Evolutionary conservation across 2,797 vertebrate species (phyloP).

Genomic region (Chlorospingus flavigularis): DNA sequence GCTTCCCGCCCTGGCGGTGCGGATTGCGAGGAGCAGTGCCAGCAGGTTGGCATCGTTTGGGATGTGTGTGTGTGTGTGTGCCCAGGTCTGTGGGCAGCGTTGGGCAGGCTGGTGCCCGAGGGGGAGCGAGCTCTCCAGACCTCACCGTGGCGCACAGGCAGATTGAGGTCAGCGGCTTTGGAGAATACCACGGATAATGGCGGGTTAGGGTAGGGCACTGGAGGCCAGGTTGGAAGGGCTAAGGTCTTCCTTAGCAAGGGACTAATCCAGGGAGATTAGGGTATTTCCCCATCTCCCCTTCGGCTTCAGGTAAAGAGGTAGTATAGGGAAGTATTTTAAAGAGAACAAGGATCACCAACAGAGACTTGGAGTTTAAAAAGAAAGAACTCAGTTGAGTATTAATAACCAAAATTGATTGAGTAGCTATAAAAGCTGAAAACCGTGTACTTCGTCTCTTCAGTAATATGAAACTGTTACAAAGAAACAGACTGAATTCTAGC

Average conservation of each 20-base stretch:
- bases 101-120: background rate
- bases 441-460: background rate
- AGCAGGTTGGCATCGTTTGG: rapidly evolving
- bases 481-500: background rate
- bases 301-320: background rate
- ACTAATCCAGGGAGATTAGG: background rate
- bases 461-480: background rate
- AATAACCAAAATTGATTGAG: background rate
- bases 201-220: background rate
- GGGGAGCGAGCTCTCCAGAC: background rate
- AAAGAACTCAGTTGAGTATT: background rate
- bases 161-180: background rate
- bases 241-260: background rate
- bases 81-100: rapidly evolving
- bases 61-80: rapidly evolving
- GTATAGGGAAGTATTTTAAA: background rate
- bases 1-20: rapidly evolving
- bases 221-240: background rate
- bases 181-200: background rate
- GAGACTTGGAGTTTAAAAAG: background rate
- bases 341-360: background rate
- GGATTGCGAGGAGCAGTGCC: rapidly evolving
- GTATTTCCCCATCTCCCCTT: background rate
- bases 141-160: background rate
- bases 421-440: background rate